A percentile compares a stretch with the other conserved stretches of the same genome.
Conservation (phyloP, 2,888 invertebrate species). For the Philaethria dido region DNA sequence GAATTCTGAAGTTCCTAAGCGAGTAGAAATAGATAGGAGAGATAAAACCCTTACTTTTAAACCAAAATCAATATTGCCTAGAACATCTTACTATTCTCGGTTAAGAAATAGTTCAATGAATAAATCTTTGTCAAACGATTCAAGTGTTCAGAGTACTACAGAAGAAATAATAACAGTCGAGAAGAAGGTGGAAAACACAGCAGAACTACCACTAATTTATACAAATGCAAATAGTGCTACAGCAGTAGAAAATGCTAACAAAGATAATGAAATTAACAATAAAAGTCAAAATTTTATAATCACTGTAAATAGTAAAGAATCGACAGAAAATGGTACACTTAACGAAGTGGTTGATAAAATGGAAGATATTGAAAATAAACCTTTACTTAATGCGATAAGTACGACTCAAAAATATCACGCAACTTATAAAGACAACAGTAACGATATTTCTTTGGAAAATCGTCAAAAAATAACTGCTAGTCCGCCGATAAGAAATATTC, state of each 20-base stretch:
- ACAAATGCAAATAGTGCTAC: slow-evolving; percentile 59
- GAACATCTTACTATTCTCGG: slow-evolving; percentile 70
- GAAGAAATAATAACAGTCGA: slow-evolving; percentile 47
- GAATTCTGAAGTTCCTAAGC: slow-evolving; percentile 52
- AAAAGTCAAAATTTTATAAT: slow-evolving; percentile 59
- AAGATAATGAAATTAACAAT: slow-evolving; percentile 43
- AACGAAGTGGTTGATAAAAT: slow-evolving; percentile 57
- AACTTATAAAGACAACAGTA: slow-evolving; percentile 63
- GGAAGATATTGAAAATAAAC: slow-evolving; percentile 58
- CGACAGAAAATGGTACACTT: slow-evolving; percentile 59
- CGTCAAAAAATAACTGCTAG: slow-evolving; percentile 51
- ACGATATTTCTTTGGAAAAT: slow-evolving; percentile 48
- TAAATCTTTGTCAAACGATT: slow-evolving; percentile 50
- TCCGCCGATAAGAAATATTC: slow-evolving; percentile 69
- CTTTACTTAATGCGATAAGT: slow-evolving; percentile 51
- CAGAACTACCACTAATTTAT: slow-evolving; percentile 66
- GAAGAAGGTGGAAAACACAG: slow-evolving; percentile 58
- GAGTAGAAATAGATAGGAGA: slow-evolving; percentile 47
- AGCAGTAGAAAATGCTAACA: neutral
- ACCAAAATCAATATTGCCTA: slow-evolving; percentile 58
- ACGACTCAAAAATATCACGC: slow-evolving; percentile 72
- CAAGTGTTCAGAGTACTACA: slow-evolving; percentile 44
- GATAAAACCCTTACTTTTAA: slow-evolving; percentile 42
- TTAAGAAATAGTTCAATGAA: slow-evolving; percentile 57
- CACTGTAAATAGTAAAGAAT: slow-evolving; percentile 69